A percentile compares a stretch with the other conserved stretches of the same genome.
phyloP scores from a whole-genome alignment of 2,113 vertebrate species.

The Zeus faber region DNA sequence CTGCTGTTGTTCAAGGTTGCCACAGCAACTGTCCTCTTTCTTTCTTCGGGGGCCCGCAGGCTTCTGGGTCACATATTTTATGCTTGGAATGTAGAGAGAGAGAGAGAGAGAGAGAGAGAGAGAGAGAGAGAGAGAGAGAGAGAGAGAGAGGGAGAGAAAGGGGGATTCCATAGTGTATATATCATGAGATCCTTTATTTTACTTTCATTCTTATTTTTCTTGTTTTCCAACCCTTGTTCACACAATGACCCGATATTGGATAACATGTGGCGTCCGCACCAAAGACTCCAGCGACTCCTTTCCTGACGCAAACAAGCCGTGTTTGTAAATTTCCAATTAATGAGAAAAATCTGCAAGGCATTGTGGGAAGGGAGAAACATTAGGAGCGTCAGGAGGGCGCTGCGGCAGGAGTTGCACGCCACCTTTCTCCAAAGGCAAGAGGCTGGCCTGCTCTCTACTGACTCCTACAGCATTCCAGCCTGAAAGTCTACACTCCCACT shows the following conservation, averaged over 20 bases:
- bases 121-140: background rate
- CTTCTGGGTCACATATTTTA: constrained; percentile 74
- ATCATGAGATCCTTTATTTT: constrained; percentile 18
- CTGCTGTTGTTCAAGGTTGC: constrained; percentile 73
- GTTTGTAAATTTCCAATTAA: no score
- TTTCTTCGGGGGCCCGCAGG: constrained; percentile 70
- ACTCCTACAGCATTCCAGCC: constrained; percentile 52
- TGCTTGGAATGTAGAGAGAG: constrained; percentile 68
- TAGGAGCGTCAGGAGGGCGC: no score
- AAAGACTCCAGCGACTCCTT: no score
- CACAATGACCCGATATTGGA: constrained; percentile 1
- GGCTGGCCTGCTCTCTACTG: constrained; percentile 48
- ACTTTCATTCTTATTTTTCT: constrained; percentile 11
- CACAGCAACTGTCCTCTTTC: constrained; percentile 66
- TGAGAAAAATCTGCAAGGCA: background rate
- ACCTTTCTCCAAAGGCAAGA: no score
- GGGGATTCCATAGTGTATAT: constrained; percentile 43
- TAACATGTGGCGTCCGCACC: no score
- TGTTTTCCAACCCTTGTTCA: constrained; percentile 5
- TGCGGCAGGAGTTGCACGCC: no score
- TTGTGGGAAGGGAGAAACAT: background rate
- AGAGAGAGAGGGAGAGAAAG: constrained; percentile 9
- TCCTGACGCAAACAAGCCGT: no score
- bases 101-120: constrained; percentile 24
- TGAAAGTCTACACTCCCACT: constrained; percentile 22